phyloP scores from a whole-genome alignment of 2,113 vertebrate species.

The Scomber scombrus region DNA sequence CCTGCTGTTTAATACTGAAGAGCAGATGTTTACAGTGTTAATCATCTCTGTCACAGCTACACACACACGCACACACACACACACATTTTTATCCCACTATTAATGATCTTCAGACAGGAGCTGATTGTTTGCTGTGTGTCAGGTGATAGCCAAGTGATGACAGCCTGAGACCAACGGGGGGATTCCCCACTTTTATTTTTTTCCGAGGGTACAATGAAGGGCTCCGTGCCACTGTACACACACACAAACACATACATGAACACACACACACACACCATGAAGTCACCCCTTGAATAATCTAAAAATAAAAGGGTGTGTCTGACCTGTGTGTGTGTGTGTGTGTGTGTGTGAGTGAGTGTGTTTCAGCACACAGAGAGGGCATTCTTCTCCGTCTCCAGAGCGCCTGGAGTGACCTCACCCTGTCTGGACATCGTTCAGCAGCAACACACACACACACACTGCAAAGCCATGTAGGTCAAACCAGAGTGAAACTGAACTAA shows the following conservation, averaged over 20 bases:
- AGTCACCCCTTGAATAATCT: conserved; percentile 52
- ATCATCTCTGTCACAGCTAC: conserved; percentile 35
- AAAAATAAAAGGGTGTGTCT: conserved; percentile 75
- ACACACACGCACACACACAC: conserved; percentile 23
- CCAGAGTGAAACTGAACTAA: conserved; percentile 37
- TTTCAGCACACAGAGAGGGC: conserved; percentile 65
- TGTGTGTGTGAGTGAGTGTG: neutral
- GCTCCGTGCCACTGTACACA: conserved; percentile 20
- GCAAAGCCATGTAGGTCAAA: conserved; percentile 47
- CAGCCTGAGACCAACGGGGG: conserved; percentile 63
- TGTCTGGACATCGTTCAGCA: conserved; percentile 71
- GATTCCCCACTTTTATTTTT: conserved; percentile 33
- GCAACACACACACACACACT: conserved; percentile 36
- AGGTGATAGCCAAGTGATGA: conserved; percentile 60
- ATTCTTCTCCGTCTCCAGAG: conserved; percentile 68
- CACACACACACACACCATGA: conserved; percentile 20
- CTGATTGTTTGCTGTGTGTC: conserved; percentile 58
- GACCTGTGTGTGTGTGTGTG: conserved; percentile 35
- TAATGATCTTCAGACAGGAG: conserved; percentile 64
- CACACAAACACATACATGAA: neutral
- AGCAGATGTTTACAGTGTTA: conserved; percentile 63
- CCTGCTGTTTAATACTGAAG: conserved; percentile 58
- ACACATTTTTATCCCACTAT: conserved; percentile 27
- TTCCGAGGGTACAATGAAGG: conserved; percentile 21
- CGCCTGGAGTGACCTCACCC: conserved; percentile 75